Evolutionary conservation across 2,797 vertebrate species (phyloP), one percentile per base, ranked within the genome.

Genomic region (Zenarchopterus dispar): DNA sequence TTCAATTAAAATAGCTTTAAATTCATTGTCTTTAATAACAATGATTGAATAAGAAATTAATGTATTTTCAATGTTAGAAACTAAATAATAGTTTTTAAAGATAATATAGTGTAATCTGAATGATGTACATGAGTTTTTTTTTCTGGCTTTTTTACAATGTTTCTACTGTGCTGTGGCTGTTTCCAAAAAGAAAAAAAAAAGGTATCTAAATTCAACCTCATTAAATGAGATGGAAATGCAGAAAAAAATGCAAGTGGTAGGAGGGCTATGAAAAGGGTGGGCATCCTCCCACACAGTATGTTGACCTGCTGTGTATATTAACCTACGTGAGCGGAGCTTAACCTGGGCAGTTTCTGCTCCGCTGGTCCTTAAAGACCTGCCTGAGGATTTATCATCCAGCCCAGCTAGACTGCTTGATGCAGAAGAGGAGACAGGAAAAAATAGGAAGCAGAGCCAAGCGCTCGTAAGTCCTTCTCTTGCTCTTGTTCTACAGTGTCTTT

Each of bases 391-490:
- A 88, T 89, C 74, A 81, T 78, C 72, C 42, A 19, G 50, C 42
- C 19, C 57, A 47, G 76, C 70, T 10, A 55, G 69, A 85, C 59
- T 70, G 75, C 76, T 75, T 58, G 67, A 84, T 83, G 78, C 76
- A 78, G 65, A 75, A 57, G 56, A 76, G 71, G 66, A 62, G 50
- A 63, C 56, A 73, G 21, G 36, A 42, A 62, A 72, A 57, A 76
- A 71, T 6, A 18, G 66, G 68, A 68, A 60, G 66, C 56, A 53
- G 66, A 73, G 73, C 80, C 72, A 76, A 82, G 75, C 54, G 74
- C 73, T 80, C 77, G 77, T 86, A 89, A 88, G 84, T 88, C 84
- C 80, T 84, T 77, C 75, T 86, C 82, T 77, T 54, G 67, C 50
- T 61, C 62, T 77, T 78, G 70, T 83, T 81, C 82, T 83, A 70